These are phyloP conservation scores for Sciaenops ocellatus DNA, from an alignment of 2,797 vertebrate species.

Conservation along the genomic window DNA sequence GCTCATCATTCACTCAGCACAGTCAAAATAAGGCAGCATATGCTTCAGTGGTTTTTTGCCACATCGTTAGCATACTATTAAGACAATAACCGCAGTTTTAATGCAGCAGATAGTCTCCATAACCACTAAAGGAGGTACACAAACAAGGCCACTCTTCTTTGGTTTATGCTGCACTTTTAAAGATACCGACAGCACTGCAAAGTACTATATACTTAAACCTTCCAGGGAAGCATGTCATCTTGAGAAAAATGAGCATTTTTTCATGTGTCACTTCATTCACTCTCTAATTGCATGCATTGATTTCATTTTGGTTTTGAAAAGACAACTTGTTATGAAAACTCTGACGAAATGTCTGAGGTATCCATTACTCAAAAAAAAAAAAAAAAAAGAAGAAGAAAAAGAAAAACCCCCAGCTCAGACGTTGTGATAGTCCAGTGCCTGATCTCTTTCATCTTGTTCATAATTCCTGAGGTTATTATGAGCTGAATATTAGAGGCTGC, in stretches of 20 bases:
- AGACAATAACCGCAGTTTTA: conserved; percentile 31
- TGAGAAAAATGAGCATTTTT: conserved; percentile 15
- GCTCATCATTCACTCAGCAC: conserved; percentile 37
- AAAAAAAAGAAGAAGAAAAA: no score
- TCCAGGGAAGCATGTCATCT: conserved; percentile 16
- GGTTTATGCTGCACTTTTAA: conserved; percentile 20
- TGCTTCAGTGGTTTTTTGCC: conserved; percentile 21
- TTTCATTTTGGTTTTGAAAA: conserved; percentile 49
- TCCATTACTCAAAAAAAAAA: conserved; percentile 61
- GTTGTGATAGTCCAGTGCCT: conserved; percentile 62
- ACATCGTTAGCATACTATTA: conserved; percentile 45
- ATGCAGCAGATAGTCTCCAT: conserved; percentile 25
- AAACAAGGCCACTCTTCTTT: conserved; percentile 28
- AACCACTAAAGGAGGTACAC: conserved; percentile 11
- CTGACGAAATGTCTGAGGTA: conserved; percentile 46
- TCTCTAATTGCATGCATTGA: conserved; percentile 48
- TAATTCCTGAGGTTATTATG: conserved; percentile 81
- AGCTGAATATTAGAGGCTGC: conserved; percentile 81
- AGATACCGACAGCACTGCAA: conserved; percentile 18
- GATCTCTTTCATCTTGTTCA: conserved; percentile 80
- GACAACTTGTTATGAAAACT: conserved; percentile 48
- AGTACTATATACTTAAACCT: conserved; percentile 19
- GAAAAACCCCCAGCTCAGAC: conserved; percentile 35
- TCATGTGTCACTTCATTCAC: conserved; percentile 41
- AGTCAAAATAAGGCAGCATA: conserved; percentile 39